Percentiles rank a stretch among this genome's conserved stretches.
These are phyloP conservation scores for Psittacula derbiana DNA, from an alignment of 2,797 vertebrate species.

Conservation along the genomic window DNA sequence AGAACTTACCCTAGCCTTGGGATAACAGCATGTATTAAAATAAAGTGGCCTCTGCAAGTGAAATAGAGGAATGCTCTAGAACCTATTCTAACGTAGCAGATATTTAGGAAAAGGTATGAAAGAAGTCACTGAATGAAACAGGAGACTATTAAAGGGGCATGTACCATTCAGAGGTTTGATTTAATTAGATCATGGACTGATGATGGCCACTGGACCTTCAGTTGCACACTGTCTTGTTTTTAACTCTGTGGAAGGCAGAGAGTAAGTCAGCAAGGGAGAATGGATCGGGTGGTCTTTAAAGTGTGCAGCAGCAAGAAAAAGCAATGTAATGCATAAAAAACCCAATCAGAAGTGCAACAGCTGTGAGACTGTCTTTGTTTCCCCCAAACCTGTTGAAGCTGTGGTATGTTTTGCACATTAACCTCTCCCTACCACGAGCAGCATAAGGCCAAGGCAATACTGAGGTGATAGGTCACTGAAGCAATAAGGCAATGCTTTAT, in stretches of 20 bases:
- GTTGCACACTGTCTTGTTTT: background rate
- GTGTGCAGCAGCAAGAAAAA: background rate
- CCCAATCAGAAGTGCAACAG: background rate
- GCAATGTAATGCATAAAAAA: background rate
- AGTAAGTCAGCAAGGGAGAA: background rate
- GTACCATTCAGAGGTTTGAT: background rate
- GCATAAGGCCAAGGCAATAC: background rate
- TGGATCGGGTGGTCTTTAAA: background rate
- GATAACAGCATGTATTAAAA: background rate
- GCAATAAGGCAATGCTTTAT: slow-evolving; percentile 20
- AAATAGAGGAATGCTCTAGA: background rate
- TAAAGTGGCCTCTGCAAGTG: background rate
- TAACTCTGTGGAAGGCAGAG: background rate
- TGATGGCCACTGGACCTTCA: background rate
- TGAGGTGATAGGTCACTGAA: slow-evolving; percentile 28
- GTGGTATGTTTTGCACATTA: slow-evolving; percentile 39
- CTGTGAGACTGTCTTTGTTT: background rate
- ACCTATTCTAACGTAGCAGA: background rate
- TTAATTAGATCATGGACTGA: background rate
- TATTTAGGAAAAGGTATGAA: background rate
- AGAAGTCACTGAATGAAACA: background rate
- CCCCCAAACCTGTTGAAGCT: background rate
- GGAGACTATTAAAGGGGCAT: background rate
- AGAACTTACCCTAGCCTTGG: background rate
- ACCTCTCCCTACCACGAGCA: background rate